Evolutionary conservation across 2,113 vertebrate species (phyloP), one percentile per base, ranked within the genome.

Genomic region (Urocolius indicus): DNA sequence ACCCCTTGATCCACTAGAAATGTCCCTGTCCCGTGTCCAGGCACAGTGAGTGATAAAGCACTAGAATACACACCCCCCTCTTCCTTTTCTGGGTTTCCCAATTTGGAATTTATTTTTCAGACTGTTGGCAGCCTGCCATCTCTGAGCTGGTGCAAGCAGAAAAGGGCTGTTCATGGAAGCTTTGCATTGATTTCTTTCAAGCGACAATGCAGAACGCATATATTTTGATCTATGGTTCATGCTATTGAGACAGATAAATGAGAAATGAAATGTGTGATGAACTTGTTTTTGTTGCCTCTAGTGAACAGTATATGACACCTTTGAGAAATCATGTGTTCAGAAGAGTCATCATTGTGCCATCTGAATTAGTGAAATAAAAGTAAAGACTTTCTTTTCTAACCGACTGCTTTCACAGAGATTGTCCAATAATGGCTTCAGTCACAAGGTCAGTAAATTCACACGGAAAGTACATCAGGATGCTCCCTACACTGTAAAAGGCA

Each of bases 341-440:
- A 43, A 43, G 61, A 68, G 57, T 51, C 29, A 9, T 85, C 68
- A 63, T 30, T 68, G 9, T 46, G 36, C 61, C 54, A 23, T 71
- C 67, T 54, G 67, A 79, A 88, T 95, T 80, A 86, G 59, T 32
- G 41, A 85, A 84, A 90, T 59, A 27, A n/a, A 81, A 80, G 46
- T 84, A 51, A 93, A 66, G 78, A 21, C 11, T 67, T 71, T 20
- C 62, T 65, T 88, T 90, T 76, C 34, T 61, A 73, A 16, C 20
- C 59, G 71, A 15, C 57, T 43, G 1, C 84, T 84, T 90, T 82
- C 67, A 30, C 58, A 36, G 86, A 55, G 49, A 13, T 57, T 88
- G 58, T 68, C 30, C n/a, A 38, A 12, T 43, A 63, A 59, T 38
- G 73, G 27, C 58, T 63, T 63, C 23, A 49, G 48, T 72, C 32